Percentiles rank a stretch among this genome's conserved stretches.
Evolutionary conservation across 2,888 invertebrate genomes (phyloP).

Genomic region (Drosophila yooni): DNA sequence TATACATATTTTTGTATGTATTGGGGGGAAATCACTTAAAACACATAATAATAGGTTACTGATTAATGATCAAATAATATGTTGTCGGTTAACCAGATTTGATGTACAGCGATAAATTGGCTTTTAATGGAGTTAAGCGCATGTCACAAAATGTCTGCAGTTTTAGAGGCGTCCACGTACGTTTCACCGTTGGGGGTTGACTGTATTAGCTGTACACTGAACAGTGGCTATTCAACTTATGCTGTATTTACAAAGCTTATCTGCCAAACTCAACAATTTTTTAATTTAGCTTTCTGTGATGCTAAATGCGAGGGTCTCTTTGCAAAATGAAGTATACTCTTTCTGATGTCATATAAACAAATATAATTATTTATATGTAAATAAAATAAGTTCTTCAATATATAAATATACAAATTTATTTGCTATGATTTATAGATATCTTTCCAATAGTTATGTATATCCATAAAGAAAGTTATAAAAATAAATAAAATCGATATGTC

Average conservation of each 20-base stretch:
- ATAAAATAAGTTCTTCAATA: not conserved
- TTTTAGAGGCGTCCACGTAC: conserved; percentile 10
- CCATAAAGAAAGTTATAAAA: not conserved
- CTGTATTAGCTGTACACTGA: not conserved
- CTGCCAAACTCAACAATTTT: conserved; percentile 20
- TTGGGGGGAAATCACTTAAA: not conserved
- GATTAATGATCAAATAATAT: conserved; percentile 17
- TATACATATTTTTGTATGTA: conserved; percentile 7
- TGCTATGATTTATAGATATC: not conserved
- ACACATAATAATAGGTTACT: conserved; percentile 22
- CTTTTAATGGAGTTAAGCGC: conserved; percentile 13
- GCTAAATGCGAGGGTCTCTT: not conserved
- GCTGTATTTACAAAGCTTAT: conserved; percentile 15
- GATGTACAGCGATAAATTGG: conserved; percentile 34
- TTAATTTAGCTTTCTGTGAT: conserved; percentile 1
- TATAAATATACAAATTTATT: not conserved
- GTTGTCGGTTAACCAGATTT: conserved; percentile 16
- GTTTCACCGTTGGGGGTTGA: conserved; percentile 16
- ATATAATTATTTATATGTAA: not conserved
- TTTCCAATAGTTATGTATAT: not conserved
- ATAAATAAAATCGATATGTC: not conserved
- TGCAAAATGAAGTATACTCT: not conserved
- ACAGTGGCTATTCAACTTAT: conserved; percentile 38
- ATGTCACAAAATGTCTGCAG: conserved; percentile 6
- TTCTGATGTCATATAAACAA: conserved; percentile 1